Conservation (phyloP, 2,113 vertebrate species). For the Hystrix brachyura region DNA sequence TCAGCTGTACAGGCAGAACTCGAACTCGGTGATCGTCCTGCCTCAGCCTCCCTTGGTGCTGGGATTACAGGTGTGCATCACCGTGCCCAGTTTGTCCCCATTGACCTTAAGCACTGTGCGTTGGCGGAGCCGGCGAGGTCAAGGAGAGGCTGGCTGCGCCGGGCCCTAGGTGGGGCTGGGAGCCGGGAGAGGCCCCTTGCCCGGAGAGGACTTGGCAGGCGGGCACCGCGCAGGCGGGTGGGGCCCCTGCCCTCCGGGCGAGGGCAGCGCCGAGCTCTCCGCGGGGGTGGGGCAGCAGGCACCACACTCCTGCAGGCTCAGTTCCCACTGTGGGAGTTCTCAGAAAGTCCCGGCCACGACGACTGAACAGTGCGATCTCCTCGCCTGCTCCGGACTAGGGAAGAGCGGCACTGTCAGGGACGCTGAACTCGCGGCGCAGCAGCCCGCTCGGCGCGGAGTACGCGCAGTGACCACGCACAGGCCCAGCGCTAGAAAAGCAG, state of each 20-base stretch:
- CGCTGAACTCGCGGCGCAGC: background rate
- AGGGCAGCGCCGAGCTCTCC: background rate
- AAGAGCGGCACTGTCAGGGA: background rate
- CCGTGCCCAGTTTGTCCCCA: background rate
- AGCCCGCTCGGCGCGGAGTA: no score
- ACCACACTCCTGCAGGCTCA: background rate
- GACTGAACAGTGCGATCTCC: accelerated
- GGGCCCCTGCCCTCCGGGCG: background rate
- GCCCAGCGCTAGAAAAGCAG: no score
- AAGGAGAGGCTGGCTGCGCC: background rate
- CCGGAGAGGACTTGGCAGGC: background rate
- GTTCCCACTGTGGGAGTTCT: background rate
- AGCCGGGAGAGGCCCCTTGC: background rate
- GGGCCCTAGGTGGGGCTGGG: background rate
- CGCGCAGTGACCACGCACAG: background rate
- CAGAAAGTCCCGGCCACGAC: background rate
- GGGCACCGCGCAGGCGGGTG: background rate
- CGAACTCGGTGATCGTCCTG: background rate
- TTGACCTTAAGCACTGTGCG: background rate
- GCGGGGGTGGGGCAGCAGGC: background rate
- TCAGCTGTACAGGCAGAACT: background rate
- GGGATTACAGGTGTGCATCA: background rate
- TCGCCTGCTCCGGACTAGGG: background rate
- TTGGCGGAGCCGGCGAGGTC: background rate
- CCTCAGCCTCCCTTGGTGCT: background rate